phyloP scores from a whole-genome alignment of 2,113 vertebrate species.

The Orycteropus afer region DNA sequence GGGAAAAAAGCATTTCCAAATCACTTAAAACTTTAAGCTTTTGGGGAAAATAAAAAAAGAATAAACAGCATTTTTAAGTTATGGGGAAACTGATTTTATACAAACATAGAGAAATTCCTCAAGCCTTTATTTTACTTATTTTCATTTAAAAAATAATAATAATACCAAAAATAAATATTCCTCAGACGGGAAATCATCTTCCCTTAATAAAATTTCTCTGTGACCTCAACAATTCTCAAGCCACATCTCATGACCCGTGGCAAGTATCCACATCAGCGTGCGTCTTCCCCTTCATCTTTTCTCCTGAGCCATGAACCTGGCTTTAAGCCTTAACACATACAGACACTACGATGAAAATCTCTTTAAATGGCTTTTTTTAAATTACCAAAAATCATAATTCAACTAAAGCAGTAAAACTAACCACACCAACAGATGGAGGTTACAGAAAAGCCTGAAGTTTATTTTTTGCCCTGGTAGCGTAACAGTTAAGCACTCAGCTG shows the following conservation, averaged over 20 bases:
- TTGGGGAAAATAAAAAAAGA: background rate
- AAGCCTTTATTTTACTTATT: background rate
- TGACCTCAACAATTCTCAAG: constrained; percentile 14
- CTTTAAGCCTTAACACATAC: background rate
- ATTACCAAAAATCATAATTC: constrained; percentile 30
- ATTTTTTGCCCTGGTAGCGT: background rate
- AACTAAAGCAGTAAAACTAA: constrained; percentile 45
- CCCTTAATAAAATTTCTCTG: background rate
- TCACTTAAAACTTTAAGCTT: background rate
- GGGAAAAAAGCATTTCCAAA: background rate
- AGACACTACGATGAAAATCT: constrained; percentile 15
- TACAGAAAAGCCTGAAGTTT: background rate
- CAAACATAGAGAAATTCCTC: constrained; percentile 35
- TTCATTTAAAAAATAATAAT: background rate
- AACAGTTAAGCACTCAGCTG: background rate
- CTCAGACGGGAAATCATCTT: background rate
- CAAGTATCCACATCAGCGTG: background rate
- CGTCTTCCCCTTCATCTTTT: background rate
- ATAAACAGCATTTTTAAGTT: constrained; percentile 14
- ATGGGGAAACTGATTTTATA: background rate
- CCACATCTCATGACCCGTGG: background rate
- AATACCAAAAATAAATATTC: background rate
- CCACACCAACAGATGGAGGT: background rate
- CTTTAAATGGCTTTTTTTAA: constrained; percentile 11
- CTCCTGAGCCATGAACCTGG: background rate